Evolutionary conservation across 2,113 vertebrate genomes (phyloP).

Genomic region (Limnothrissa miodon): DNA sequence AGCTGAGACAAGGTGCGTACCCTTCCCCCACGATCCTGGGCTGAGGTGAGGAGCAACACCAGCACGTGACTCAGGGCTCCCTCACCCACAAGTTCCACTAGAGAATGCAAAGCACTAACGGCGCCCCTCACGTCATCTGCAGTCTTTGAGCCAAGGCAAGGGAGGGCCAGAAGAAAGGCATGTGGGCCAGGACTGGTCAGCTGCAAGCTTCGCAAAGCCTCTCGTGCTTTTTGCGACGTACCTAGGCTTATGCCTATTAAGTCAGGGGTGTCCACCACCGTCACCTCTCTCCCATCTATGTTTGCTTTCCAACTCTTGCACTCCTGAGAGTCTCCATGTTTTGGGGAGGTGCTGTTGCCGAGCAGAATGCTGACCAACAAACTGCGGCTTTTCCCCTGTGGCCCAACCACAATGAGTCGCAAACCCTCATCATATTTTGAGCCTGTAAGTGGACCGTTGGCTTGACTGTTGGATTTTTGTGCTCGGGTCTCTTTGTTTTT

Average conservation of each 20-base stretch:
- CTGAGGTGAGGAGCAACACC: constrained; percentile 53
- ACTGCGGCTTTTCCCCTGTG: constrained; percentile 46
- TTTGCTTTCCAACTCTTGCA: constrained; percentile 44
- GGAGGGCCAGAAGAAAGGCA: constrained; percentile 58
- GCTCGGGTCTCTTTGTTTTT: background rate
- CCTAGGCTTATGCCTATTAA: constrained; percentile 50
- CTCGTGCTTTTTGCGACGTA: constrained; percentile 41
- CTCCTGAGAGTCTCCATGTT: constrained; percentile 25
- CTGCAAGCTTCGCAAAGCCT: constrained; percentile 63
- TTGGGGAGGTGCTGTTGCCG: constrained; percentile 21
- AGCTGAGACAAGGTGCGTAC: constrained; percentile 38
- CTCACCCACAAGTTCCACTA: constrained; percentile 53
- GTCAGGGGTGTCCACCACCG: constrained; percentile 61
- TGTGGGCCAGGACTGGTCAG: constrained; percentile 61
- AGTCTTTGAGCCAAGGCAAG: constrained; percentile 31
- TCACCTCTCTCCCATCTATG: constrained; percentile 49
- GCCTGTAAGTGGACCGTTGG: background rate
- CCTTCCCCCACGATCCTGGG: constrained; percentile 27
- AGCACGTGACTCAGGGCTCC: constrained; percentile 44
- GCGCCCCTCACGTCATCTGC: constrained; percentile 16
- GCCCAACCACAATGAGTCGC: constrained; percentile 60
- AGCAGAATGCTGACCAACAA: constrained; percentile 52
- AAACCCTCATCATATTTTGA: constrained; percentile 37
- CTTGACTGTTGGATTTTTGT: background rate
- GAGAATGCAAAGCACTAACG: constrained; percentile 21